A percentile compares a stretch with the other conserved stretches of the same genome.
phyloP scores from a whole-genome alignment of 2,113 vertebrate species.

The Thalassoma bifasciatum region DNA sequence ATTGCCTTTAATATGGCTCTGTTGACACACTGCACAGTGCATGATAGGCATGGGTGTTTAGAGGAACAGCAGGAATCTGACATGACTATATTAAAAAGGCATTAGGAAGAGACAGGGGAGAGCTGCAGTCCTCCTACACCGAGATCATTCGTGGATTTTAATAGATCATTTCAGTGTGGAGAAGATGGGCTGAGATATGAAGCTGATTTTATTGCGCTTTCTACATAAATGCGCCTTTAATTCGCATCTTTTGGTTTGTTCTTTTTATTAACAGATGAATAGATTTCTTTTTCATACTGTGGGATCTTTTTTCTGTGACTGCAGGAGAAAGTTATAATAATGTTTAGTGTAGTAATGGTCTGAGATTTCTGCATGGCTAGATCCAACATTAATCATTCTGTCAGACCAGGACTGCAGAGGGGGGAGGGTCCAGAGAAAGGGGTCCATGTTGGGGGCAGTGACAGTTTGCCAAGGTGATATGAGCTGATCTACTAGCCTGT shows the following conservation, averaged over 20 bases:
- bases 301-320: slow-evolving; percentile 34
- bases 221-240: slow-evolving; percentile 33
- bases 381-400: slow-evolving; percentile 77
- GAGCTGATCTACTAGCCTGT: slow-evolving; percentile 70
- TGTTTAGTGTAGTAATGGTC: slow-evolving; percentile 65
- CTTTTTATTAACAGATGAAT: slow-evolving; percentile 43
- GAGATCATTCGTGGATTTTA: slow-evolving; percentile 55
- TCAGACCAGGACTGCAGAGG: slow-evolving; percentile 41
- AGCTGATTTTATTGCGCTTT: slow-evolving; percentile 45
- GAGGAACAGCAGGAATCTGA: slow-evolving; percentile 65
- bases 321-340: slow-evolving; percentile 73
- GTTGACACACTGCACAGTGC: slow-evolving; percentile 58
- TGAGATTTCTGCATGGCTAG: slow-evolving; percentile 51
- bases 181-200: slow-evolving; percentile 48
- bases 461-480: slow-evolving; percentile 75
- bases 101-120: slow-evolving; percentile 57
- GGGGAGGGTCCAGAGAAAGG: slow-evolving; percentile 18
- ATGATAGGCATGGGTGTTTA: slow-evolving; percentile 57
- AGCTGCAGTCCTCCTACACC: slow-evolving; percentile 25
- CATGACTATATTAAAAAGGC: slow-evolving; percentile 68
- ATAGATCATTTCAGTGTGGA: slow-evolving; percentile 55
- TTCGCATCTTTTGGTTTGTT: slow-evolving; percentile 6
- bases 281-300: slow-evolving; percentile 24
- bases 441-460: slow-evolving; percentile 50
- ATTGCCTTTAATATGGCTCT: slow-evolving; percentile 72